Conservation (phyloP, 1,140 invertebrate species). For the Microplitis mediator region DNA sequence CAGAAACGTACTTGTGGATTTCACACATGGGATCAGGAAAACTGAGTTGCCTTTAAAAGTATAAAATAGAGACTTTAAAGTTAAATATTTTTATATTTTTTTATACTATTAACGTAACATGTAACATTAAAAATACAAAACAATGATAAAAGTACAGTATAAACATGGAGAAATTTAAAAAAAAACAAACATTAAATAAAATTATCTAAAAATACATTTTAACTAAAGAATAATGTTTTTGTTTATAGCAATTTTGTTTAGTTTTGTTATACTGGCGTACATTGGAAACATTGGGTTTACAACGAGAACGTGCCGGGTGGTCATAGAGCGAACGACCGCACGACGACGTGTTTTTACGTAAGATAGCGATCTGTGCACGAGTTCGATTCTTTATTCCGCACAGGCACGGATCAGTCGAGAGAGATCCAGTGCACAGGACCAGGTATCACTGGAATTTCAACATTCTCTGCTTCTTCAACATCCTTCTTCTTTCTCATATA, state of each 20-base stretch:
- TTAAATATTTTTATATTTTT: too few relatives aligned
- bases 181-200: too few relatives aligned
- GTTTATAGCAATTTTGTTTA: background rate
- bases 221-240: background rate
- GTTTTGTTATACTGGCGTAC: background rate
- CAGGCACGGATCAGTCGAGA: conserved; percentile 35
- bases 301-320: conserved; percentile 27
- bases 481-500: background rate
- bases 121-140: too few relatives aligned
- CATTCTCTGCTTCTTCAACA: background rate
- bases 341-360: conserved; percentile 33
- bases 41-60: too few relatives aligned
- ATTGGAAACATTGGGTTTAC: conserved; percentile 13
- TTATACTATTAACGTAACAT: too few relatives aligned
- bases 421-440: conserved; percentile 30
- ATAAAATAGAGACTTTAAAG: too few relatives aligned
- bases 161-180: too few relatives aligned
- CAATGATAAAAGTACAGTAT: too few relatives aligned
- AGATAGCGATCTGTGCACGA: conserved; percentile 33
- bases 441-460: conserved; percentile 24
- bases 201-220: background rate
- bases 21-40: too few relatives aligned
- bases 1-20: too few relatives aligned
- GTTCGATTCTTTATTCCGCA: conserved; percentile 39
- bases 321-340: conserved; percentile 23